Evolutionary conservation across 2,888 invertebrate genomes (phyloP), one percentile per base, ranked within the genome.

Genomic region (Adela reaumurella): DNA sequence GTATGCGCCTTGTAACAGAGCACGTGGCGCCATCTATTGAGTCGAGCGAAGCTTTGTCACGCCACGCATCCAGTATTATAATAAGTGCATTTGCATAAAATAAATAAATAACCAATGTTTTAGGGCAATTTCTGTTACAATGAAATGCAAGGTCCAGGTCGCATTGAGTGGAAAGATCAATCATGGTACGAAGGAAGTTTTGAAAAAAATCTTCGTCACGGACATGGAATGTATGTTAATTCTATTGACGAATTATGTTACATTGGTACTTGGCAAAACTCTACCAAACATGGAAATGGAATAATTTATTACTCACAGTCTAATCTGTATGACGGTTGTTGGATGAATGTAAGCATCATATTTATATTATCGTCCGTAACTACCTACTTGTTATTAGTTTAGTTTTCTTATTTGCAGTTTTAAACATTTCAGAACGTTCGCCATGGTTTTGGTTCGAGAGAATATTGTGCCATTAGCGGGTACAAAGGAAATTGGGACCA

Each of bases 131-230:
- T 86, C 58, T 64, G 70, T 55, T 60, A 78, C 29, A 85, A 85
- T 53, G 68, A 70, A 58, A 82, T 83, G 17, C 62, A 62, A 43
- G 85, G 85, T 3, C 73, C 69, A 58, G 86, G 86, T 4, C 58
- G 56, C 16, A 65, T 85, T 50, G 64, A 71, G 42, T 83, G 84
- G 72, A 78, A 81, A 49, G 79, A 83, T 55, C 69, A 81, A 51
- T 76, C 77, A 29, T 79, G 77, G 73, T 86, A 84, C 53, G 70
- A 81, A 54, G 86, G 86, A 0, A 73, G 81, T n/a, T 82, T 86
- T 57, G 56, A 58, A 16, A 70, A 76, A 1, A 84, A 84, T 50
- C 58, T 80, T 49, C 81, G 84, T 1, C 72, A 83, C 45, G 85
- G 86, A 1, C 59, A 58, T 35, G 86, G 85, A 1, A 60, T 77